Conservation (phyloP, 1,140 invertebrate species). For the Pygmarrhopalites habei region DNA sequence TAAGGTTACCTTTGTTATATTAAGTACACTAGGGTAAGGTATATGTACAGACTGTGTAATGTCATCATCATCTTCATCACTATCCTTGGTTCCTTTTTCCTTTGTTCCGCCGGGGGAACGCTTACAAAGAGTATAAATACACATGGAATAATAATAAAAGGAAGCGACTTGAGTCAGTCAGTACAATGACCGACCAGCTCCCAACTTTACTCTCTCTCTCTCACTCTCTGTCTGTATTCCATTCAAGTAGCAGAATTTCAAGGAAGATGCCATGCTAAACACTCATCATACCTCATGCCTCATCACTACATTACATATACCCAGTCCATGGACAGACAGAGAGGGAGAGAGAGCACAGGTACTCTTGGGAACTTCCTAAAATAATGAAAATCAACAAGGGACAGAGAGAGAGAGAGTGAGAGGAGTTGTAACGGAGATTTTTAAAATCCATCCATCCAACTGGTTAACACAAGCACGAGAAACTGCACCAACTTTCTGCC, state of each 20-base stretch:
- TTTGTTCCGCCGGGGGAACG: slow-evolving; percentile 19
- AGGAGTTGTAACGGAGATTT: neutral
- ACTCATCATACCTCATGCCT: neutral
- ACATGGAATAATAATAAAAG: slow-evolving; percentile 15
- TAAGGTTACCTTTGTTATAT: no score
- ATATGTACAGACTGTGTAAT: no score
- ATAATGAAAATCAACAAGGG: neutral
- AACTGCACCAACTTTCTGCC: no score
- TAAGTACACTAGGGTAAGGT: no score
- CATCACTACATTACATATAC: neutral
- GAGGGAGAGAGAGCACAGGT: no score
- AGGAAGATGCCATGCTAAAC: neutral
- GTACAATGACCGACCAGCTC: slow-evolving; percentile 24
- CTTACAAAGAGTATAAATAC: neutral
- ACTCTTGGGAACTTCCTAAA: no score
- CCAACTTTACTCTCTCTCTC: neutral
- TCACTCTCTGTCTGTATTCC: no score
- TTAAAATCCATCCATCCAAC: neutral
- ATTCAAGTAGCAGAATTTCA: neutral
- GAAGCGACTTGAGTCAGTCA: slow-evolving; percentile 11
- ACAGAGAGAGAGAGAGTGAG: neutral
- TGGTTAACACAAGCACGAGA: no score
- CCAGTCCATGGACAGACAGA: no score
- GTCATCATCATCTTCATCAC: slow-evolving; percentile 17
- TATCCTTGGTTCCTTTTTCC: slow-evolving; percentile 17